Base-by-base conservation (phyloP, 2,797 vertebrate genomes). In the Leontopithecus rosalia region DNA sequence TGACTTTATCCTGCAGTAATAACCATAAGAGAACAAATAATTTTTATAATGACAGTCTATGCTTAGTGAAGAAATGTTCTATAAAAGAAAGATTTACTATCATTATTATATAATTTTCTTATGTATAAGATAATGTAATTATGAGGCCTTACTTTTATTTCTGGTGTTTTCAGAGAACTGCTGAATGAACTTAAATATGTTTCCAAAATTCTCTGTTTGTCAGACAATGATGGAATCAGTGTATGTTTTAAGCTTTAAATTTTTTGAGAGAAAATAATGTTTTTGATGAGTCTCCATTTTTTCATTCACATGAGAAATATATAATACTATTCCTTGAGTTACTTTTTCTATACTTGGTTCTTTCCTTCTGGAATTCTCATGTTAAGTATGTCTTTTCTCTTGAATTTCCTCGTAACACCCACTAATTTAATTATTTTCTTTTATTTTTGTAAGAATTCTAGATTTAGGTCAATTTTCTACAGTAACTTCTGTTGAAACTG, bases 11-110 rank as follows among this genome's bases (percentile, higher is more conserved):
- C 81, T 92, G 96, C 75, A 92, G 95, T 96, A 89, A 96, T 98
- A 90, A 86, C 97, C 58, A 58, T 84, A 46, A 89, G 77, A 72
- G 96, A 98, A 96, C 85, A 97, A 97, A 96, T 88, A 97, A 92
- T 86, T 96, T 96, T 92, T 82, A 75, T 88, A 90, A 88, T 82
- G 92, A n/a, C n/a, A 93, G 72, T 52, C 24, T 90, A 41, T 8
- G 90, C 36, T 85, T 96, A 64, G 83, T 87, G 57, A 95, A 92
- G 28, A 97, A 93, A 96, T 85, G 7, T 88, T 77, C 90, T 95
- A 64, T 89, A 80, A 76, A 82, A 84, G 55, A 91, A 28, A 91
- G 43, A 96, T 96, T 96, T 95, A 89, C 94, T 97, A 94, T 94
- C 28, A 86, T 77, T 36, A 95, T 95, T 96, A 86, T 91, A 85